phyloP scores from a whole-genome alignment of 2,888 invertebrate genomes.

The Callyntrura sp. region DNA sequence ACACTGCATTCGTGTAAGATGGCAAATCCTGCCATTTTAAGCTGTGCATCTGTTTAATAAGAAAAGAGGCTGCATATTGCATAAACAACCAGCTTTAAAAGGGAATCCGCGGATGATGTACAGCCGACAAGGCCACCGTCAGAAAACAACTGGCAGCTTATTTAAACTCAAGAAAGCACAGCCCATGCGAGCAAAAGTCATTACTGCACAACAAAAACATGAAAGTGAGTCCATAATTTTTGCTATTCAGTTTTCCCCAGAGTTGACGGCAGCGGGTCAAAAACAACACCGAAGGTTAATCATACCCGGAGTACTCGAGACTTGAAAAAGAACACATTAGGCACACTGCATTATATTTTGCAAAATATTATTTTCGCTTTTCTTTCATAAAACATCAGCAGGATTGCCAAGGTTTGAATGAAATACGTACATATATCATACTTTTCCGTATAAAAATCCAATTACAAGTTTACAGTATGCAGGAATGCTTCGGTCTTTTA shows the following conservation, averaged over 20 bases:
- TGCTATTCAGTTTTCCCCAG: not conserved
- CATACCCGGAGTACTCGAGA: not conserved
- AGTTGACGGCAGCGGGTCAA: conserved; percentile 18
- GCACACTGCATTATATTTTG: not conserved
- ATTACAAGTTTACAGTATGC: conserved; percentile 32
- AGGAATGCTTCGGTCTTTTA: not conserved
- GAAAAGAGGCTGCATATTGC: conserved; percentile 23
- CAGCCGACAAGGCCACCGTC: not conserved
- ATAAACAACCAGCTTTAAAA: conserved; percentile 15
- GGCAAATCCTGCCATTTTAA: not conserved
- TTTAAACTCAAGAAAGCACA: not conserved
- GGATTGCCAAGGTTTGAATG: not conserved
- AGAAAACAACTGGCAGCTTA: not conserved
- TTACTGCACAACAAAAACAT: not conserved
- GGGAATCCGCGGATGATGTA: not conserved
- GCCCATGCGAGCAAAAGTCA: not conserved
- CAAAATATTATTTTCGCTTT: not conserved
- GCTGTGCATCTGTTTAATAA: not conserved
- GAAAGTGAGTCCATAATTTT: not conserved
- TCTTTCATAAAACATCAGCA: not conserved
- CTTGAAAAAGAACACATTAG: not conserved
- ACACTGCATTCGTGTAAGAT: not conserved
- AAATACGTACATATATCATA: not conserved
- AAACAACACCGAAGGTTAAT: conserved; percentile 38
- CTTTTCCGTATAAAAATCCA: conserved; percentile 20